Conservation (phyloP, 2,113 vertebrate genomes). For the Cyanistes caeruleus region DNA sequence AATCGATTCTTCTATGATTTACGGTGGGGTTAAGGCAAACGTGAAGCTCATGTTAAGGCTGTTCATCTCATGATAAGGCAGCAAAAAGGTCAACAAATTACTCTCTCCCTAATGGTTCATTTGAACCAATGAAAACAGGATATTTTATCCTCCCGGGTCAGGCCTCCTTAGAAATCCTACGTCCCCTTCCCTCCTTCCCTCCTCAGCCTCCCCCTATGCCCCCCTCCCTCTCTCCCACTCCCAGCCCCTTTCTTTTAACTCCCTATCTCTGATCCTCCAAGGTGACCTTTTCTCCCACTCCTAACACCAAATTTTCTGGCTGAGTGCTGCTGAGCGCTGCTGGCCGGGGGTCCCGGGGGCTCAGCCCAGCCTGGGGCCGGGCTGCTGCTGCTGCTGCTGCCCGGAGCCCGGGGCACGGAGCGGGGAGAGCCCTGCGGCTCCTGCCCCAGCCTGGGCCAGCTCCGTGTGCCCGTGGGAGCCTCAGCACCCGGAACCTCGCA, state of each 20-base stretch:
- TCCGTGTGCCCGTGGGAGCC: not conserved
- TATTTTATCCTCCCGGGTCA: conserved; percentile 64
- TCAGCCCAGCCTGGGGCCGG: not conserved
- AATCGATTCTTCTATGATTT: conserved; percentile 39
- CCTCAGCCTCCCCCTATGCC: not conserved
- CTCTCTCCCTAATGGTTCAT: conserved; percentile 67
- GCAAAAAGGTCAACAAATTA: conserved; percentile 73
- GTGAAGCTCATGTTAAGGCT: conserved; percentile 59
- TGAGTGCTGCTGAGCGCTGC: conserved; percentile 1
- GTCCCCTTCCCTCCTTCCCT: not conserved
- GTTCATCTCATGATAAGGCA: conserved; percentile 68
- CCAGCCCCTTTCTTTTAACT: conserved; percentile 37
- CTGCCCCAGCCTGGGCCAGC: not conserved
- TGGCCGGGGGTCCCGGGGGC: not conserved
- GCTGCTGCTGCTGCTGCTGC: conserved; percentile 41
- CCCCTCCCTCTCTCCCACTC: not conserved
- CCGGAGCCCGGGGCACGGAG: not conserved
- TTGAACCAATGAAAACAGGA: conserved; percentile 68
- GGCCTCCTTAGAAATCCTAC: conserved; percentile 42
- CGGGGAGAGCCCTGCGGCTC: rapidly evolving
- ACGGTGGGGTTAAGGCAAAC: conserved; percentile 36
- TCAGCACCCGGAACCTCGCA: not conserved
- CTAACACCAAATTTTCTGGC: conserved; percentile 66
- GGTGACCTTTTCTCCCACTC: conserved; percentile 66
- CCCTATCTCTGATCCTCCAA: conserved; percentile 42